Percentiles rank a stretch among this genome's conserved stretches.
phyloP scores from a whole-genome alignment of 2,888 invertebrate species.

The Hypselothyrea guttata region DNA sequence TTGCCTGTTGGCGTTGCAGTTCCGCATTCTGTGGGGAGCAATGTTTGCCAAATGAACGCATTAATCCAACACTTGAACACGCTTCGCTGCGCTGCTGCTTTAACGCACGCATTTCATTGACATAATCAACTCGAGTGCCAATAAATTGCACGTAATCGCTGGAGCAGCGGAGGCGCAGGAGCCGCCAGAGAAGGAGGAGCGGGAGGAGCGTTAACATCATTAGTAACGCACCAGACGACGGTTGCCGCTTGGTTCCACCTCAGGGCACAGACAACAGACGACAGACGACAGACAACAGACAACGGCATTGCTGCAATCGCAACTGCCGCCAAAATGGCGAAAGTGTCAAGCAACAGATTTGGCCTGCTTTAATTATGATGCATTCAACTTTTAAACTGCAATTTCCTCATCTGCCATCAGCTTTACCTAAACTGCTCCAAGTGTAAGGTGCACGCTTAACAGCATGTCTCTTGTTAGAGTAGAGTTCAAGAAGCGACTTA shows the following conservation, averaged over 20 bases:
- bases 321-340: slow-evolving; percentile 41
- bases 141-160: slow-evolving; percentile 60
- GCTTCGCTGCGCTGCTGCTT: background rate
- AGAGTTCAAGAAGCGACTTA: too few relatives aligned
- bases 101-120: slow-evolving; percentile 55
- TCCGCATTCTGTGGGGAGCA: slow-evolving; percentile 14
- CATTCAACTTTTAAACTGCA: slow-evolving; percentile 14
- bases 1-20: too few relatives aligned
- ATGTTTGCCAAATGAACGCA: slow-evolving; percentile 34
- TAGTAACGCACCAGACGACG: slow-evolving; percentile 57
- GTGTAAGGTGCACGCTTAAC: too few relatives aligned
- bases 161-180: background rate
- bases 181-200: background rate
- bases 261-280: slow-evolving; percentile 37
- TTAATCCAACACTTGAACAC: slow-evolving; percentile 23
- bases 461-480: too few relatives aligned
- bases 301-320: too few relatives aligned
- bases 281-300: too few relatives aligned
- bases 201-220: slow-evolving; percentile 35
- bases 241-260: slow-evolving; percentile 70
- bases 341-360: slow-evolving; percentile 52
- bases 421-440: too few relatives aligned
- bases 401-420: too few relatives aligned
- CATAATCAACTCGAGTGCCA: slow-evolving; percentile 65
- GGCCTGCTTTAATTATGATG: background rate